A percentile compares a stretch with the other conserved stretches of the same genome.
Evolutionary conservation across 2,888 invertebrate genomes (phyloP).

Genomic region (Nemotelus pantherinus): DNA sequence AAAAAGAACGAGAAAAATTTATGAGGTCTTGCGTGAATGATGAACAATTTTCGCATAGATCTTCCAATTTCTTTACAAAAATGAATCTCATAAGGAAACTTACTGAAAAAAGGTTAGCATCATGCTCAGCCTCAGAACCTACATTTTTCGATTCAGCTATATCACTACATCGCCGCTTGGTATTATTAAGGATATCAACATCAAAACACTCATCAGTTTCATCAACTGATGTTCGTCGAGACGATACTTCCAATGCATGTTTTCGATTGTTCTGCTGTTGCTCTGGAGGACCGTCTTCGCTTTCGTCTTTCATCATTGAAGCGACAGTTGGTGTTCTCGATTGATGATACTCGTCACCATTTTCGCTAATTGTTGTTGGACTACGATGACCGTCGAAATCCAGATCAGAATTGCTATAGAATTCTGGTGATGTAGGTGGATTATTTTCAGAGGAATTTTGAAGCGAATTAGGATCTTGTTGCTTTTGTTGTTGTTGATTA

Average conservation of each 20-base stretch:
- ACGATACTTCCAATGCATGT: neutral
- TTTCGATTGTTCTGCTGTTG: neutral
- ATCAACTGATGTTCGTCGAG: neutral
- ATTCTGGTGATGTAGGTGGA: conserved; percentile 44
- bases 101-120: conserved; percentile 46
- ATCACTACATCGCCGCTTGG: conserved; percentile 54
- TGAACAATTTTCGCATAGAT: neutral
- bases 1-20: neutral
- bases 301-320: neutral
- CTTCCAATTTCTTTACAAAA: neutral
- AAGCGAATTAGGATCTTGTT: conserved; percentile 4
- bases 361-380: conserved; percentile 49
- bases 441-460: conserved; percentile 40
- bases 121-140: conserved; percentile 42
- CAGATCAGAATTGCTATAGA: conserved; percentile 46
- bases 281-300: neutral
- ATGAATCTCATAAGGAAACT: conserved; percentile 23
- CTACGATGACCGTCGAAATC: conserved; percentile 50
- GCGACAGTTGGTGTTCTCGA: conserved; percentile 34
- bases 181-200: conserved; percentile 60
- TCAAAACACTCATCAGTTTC: conserved; percentile 39
- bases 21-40: neutral
- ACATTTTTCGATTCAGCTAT: conserved; percentile 29
- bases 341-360: conserved; percentile 28
- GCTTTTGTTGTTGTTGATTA: conserved; percentile 35